These are phyloP conservation scores for Epiblema foenella DNA, from an alignment of 2,888 invertebrate species.

Conservation along the genomic window DNA sequence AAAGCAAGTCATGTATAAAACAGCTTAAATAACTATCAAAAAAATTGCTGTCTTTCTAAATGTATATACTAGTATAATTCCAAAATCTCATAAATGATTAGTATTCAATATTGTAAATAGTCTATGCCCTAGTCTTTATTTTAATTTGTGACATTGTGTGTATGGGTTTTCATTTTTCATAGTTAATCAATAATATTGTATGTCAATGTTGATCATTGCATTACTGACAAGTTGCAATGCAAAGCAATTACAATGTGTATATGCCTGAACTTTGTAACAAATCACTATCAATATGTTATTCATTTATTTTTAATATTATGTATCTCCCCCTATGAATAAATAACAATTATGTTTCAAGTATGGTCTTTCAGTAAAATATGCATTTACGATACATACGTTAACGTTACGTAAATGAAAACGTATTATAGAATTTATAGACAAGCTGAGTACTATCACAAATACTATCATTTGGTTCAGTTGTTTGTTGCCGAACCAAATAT, in stretches of 20 bases:
- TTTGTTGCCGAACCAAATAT: too few relatives aligned
- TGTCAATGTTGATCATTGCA: conserved; percentile 28
- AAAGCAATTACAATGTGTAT: not conserved
- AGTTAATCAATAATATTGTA: not conserved
- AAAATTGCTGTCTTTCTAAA: not conserved
- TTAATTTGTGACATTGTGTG: not conserved
- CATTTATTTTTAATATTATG: not conserved
- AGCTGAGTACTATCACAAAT: too few relatives aligned
- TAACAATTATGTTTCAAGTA: not conserved
- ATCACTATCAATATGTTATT: not conserved
- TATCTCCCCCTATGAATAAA: not conserved
- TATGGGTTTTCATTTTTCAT: not conserved
- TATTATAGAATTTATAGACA: too few relatives aligned
- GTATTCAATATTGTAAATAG: not conserved
- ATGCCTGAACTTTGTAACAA: not conserved
- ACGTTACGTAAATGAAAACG: too few relatives aligned
- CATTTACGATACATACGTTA: too few relatives aligned
- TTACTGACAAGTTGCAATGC: not conserved
- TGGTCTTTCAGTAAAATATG: not conserved
- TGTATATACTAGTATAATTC: not conserved
- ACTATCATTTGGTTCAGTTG: too few relatives aligned
- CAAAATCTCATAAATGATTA: not conserved
- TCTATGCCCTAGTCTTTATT: not conserved
- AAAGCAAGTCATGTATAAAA: not conserved
- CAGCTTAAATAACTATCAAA: not conserved